phyloP scores from a whole-genome alignment of 2,888 invertebrate genomes.

The Cerceris ruficornis region DNA sequence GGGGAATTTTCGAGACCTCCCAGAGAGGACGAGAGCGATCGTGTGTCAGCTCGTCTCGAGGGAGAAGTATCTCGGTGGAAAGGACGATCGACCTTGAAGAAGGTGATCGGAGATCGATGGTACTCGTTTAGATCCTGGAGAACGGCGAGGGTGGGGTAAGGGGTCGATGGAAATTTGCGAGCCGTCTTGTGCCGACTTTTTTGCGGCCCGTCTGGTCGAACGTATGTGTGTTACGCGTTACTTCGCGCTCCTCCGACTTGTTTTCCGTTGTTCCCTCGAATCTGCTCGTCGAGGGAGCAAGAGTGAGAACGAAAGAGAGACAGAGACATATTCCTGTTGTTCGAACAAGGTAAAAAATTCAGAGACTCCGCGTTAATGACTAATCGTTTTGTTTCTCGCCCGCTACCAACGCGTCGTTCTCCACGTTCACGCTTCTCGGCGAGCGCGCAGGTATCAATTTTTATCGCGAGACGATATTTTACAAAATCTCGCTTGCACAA shows the following conservation, averaged over 20 bases:
- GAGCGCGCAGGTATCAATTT: background rate
- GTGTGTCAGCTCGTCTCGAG: background rate
- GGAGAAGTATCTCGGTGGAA: constrained; percentile 25
- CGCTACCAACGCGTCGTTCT: background rate
- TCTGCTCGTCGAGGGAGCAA: background rate
- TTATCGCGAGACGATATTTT: background rate
- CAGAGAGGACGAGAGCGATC: constrained; percentile 9
- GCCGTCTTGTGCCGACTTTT: constrained; percentile 6
- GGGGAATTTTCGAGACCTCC: background rate
- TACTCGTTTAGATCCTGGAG: constrained; percentile 7
- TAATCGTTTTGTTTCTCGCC: background rate
- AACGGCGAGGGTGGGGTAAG: constrained; percentile 19
- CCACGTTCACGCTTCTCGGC: too few relatives aligned
- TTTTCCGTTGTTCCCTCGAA: constrained; percentile 1
- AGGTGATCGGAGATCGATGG: constrained; percentile 57
- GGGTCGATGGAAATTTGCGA: constrained; percentile 46
- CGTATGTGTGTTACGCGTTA: background rate
- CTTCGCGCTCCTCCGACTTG: background rate
- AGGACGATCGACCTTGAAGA: constrained; percentile 53
- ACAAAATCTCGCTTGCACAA: constrained; percentile 28
- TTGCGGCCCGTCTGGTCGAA: constrained; percentile 17
- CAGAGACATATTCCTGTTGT: too few relatives aligned
- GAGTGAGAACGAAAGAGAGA: too few relatives aligned
- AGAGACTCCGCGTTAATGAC: background rate
- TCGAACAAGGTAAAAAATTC: background rate